phyloP scores from a whole-genome alignment of 2,113 vertebrate species.

The Chaenocephalus aceratus region DNA sequence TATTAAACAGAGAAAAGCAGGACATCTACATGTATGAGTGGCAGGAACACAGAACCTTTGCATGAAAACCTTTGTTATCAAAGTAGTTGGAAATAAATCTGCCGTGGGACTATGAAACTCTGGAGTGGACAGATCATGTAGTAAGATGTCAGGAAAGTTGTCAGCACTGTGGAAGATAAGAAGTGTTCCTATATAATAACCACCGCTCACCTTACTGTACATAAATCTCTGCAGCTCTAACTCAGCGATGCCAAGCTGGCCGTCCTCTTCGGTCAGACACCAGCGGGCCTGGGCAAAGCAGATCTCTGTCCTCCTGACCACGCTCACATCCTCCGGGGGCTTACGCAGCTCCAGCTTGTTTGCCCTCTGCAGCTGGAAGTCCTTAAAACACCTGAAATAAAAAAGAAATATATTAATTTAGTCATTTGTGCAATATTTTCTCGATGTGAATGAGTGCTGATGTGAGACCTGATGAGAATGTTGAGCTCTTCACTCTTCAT shows the following conservation, averaged over 20 bases:
- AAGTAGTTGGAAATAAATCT: too few relatives aligned
- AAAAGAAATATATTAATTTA: background rate
- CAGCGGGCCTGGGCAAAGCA: slow-evolving; percentile 97
- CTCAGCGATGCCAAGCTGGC: slow-evolving; percentile 97
- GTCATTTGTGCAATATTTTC: background rate
- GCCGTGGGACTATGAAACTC: too few relatives aligned
- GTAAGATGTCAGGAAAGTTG: background rate
- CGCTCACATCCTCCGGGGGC: slow-evolving; percentile 94
- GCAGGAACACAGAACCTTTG: too few relatives aligned
- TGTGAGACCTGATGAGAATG: slow-evolving; percentile 93
- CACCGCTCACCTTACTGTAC: slow-evolving; percentile 93
- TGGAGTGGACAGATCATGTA: background rate
- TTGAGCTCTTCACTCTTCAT: slow-evolving; percentile 98
- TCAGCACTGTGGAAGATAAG: background rate
- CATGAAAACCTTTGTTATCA: too few relatives aligned
- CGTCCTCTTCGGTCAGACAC: slow-evolving; percentile 97
- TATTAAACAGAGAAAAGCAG: too few relatives aligned
- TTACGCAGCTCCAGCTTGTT: slow-evolving; percentile 98
- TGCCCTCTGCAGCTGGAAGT: slow-evolving; percentile 96
- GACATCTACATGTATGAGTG: too few relatives aligned
- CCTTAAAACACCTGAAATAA: slow-evolving; percentile 93
- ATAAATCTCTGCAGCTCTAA: slow-evolving; percentile 97
- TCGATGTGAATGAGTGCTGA: background rate
- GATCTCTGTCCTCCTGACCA: slow-evolving; percentile 94
- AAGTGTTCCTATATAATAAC: background rate